Evolutionary conservation across 2,888 invertebrate species (phyloP).

Genomic region (Lithodes maja): DNA sequence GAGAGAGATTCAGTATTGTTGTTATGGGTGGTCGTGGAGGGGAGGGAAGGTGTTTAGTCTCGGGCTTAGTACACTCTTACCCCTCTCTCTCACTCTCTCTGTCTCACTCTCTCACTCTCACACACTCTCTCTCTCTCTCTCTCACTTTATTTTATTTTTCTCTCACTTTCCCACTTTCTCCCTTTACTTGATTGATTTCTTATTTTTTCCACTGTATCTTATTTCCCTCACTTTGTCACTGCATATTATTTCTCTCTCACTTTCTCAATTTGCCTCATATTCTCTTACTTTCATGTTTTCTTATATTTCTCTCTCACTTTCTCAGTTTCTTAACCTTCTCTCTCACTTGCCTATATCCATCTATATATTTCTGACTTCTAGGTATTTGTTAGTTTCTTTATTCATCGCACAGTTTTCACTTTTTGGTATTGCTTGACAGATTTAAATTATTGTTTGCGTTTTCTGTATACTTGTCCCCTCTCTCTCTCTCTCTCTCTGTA

Average conservation of each 20-base stretch:
- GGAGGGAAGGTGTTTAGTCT: not conserved
- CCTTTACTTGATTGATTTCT: not conserved
- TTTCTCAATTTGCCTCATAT: not conserved
- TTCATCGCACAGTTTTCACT: not conserved
- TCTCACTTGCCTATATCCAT: not conserved
- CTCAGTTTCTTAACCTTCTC: not conserved
- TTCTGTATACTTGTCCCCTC: not conserved
- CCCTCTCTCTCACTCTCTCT: not conserved
- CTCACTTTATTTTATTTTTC: not conserved
- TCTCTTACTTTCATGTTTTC: not conserved
- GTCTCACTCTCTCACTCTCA: not conserved
- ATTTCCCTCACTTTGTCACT: not conserved
- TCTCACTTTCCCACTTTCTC: not conserved
- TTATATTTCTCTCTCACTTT: not conserved
- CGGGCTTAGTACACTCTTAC: not conserved
- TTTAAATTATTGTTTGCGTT: not conserved
- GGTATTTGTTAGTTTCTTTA: not conserved
- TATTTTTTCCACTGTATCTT: not conserved
- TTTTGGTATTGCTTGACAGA: not conserved
- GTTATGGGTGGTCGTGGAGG: not conserved
- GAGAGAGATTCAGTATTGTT: not conserved
- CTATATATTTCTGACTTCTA: not conserved
- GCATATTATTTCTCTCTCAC: not conserved
- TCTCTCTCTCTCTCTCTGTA: not conserved
- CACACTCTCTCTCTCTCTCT: conserved; percentile 12